phyloP scores from a whole-genome alignment of 1,140 invertebrate species.

The Sinella curviseta region DNA sequence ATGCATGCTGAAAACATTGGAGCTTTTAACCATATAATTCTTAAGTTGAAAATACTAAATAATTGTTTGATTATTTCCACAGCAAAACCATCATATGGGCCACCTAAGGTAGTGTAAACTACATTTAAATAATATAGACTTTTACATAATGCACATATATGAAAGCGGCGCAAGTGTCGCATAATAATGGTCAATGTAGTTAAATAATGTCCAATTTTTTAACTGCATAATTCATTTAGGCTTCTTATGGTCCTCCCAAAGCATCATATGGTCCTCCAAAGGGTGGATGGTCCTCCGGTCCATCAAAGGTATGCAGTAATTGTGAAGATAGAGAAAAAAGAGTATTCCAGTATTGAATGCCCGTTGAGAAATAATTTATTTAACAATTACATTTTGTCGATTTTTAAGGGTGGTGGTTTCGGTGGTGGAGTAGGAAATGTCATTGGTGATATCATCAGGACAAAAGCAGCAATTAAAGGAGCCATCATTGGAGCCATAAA shows the following conservation, averaged over 20 bases:
- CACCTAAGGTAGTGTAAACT: slow-evolving; percentile 24
- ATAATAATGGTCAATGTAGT: too few relatives aligned
- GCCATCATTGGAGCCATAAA: slow-evolving; percentile 77
- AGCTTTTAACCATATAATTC: too few relatives aligned
- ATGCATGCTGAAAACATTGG: too few relatives aligned
- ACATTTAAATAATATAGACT: too few relatives aligned
- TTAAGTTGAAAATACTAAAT: too few relatives aligned
- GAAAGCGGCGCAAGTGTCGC: too few relatives aligned
- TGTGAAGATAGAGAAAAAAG: not conserved
- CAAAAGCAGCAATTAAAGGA: slow-evolving; percentile 47
- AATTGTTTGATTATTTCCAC: too few relatives aligned
- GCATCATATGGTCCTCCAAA: slow-evolving; percentile 35
- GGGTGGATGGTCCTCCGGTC: not conserved
- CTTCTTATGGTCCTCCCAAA: slow-evolving; percentile 35
- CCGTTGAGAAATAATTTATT: too few relatives aligned
- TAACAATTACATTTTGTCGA: not conserved
- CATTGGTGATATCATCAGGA: slow-evolving; percentile 45
- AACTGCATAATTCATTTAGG: not conserved
- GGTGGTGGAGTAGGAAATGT: slow-evolving; percentile 36
- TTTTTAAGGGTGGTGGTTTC: slow-evolving; percentile 12
- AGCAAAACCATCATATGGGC: slow-evolving; percentile 14
- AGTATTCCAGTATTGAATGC: too few relatives aligned
- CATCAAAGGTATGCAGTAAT: not conserved
- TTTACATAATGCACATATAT: too few relatives aligned
- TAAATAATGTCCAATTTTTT: not conserved